A percentile compares a stretch with the other conserved stretches of the same genome.
phyloP scores from a whole-genome alignment of 2,113 vertebrate species.

The Aspiorhynchus laticeps region DNA sequence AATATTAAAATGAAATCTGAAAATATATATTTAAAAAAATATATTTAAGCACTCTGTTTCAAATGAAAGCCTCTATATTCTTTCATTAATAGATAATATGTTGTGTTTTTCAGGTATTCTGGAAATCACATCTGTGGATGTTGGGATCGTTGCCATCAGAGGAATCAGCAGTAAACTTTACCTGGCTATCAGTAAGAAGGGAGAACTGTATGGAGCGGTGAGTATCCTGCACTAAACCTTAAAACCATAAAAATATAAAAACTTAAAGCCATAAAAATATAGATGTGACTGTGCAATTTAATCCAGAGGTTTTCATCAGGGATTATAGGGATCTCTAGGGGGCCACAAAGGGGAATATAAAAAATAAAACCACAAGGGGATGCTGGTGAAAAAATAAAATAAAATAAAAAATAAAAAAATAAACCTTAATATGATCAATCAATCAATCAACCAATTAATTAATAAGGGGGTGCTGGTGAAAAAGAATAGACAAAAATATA shows the following conservation, averaged over 20 bases:
- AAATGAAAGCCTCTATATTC: not conserved
- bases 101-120: slow-evolving; percentile 81
- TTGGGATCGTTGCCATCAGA: slow-evolving; percentile 94
- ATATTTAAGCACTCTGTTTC: not conserved
- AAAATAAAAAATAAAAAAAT: not conserved
- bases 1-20: no score
- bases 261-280: slow-evolving; percentile 9
- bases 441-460: no score
- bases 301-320: not conserved
- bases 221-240: slow-evolving; percentile 75
- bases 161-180: slow-evolving; percentile 94
- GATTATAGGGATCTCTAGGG: not conserved
- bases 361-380: not conserved
- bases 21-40: no score
- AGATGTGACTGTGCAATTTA: slow-evolving; percentile 61
- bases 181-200: slow-evolving; percentile 94
- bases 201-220: slow-evolving; percentile 94
- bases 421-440: not conserved
- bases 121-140: slow-evolving; percentile 95
- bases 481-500: not conserved
- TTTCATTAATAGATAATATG: not conserved
- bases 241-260: not conserved
- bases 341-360: not conserved
- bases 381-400: not conserved
- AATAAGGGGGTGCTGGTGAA: no score